A percentile compares a stretch with the other conserved stretches of the same genome.
These are phyloP conservation scores for Mamestra configurata DNA, from an alignment of 1,140 invertebrate genomes.

Conservation along the genomic window DNA sequence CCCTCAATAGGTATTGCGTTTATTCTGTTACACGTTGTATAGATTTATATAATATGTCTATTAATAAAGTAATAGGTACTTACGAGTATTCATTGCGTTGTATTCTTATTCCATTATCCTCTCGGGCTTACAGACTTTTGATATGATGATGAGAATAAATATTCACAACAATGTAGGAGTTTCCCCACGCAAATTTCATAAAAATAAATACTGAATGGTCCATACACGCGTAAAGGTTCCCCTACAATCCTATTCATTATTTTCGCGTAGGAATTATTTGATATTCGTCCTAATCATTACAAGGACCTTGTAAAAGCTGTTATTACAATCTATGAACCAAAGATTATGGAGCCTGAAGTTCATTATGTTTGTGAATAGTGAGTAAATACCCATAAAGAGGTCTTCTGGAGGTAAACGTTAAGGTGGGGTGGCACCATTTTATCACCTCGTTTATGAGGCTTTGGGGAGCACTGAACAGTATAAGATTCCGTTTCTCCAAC, in stretches of 20 bases:
- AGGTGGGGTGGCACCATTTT: slow-evolving; percentile 69
- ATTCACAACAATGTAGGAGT: neutral
- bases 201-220: neutral
- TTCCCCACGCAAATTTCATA: neutral
- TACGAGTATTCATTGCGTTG: neutral
- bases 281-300: neutral
- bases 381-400: slow-evolving; percentile 66
- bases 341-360: slow-evolving; percentile 32
- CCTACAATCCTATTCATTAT: neutral
- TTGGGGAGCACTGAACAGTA: slow-evolving; percentile 61
- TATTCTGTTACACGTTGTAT: no score
- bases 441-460: slow-evolving; percentile 72
- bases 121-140: neutral
- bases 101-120: neutral
- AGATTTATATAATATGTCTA: no score
- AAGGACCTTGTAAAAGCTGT: slow-evolving; percentile 1
- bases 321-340: slow-evolving; percentile 5
- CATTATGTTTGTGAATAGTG: slow-evolving; percentile 44
- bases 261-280: neutral
- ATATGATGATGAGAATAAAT: slow-evolving; percentile 8
- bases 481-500: slow-evolving; percentile 63
- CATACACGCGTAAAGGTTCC: neutral
- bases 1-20: no score
- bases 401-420: slow-evolving; percentile 67
- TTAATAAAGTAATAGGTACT: neutral